phyloP scores from a whole-genome alignment of 2,113 vertebrate species.

The Dicrurus megarhynchus region DNA sequence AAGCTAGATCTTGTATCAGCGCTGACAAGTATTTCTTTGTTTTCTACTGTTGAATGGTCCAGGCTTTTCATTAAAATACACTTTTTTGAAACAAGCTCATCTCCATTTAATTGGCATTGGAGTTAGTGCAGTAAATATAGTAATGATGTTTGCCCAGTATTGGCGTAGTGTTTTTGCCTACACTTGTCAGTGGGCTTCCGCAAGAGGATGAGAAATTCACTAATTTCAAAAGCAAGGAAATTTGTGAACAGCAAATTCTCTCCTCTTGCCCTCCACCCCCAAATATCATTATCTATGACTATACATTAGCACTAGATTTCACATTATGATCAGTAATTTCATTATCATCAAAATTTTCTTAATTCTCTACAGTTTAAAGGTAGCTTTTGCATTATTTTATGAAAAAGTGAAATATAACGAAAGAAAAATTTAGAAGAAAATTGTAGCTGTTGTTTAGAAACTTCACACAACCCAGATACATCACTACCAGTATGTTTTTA shows the following conservation, averaged over 20 bases:
- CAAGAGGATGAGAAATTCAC: background rate
- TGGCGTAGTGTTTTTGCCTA: background rate
- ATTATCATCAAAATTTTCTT: background rate
- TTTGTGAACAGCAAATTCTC: background rate
- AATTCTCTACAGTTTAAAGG: background rate
- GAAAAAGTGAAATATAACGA: background rate
- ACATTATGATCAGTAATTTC: background rate
- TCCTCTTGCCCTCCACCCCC: background rate
- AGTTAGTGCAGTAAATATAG: background rate
- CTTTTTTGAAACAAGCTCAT: background rate
- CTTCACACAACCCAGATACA: background rate
- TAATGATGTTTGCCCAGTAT: background rate
- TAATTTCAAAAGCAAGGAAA: background rate
- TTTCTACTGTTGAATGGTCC: background rate
- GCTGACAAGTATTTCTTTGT: background rate
- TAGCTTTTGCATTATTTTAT: background rate
- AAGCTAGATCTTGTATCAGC: background rate
- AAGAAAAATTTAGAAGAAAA: background rate
- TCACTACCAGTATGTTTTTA: background rate
- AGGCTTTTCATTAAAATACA: background rate
- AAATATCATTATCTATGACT: background rate
- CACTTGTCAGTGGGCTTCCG: background rate
- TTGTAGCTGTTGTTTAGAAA: background rate
- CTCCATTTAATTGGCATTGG: background rate
- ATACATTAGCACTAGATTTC: background rate